Percentiles rank a stretch among this genome's conserved stretches.
These are phyloP conservation scores for Papilio demoleus DNA, from an alignment of 2,888 invertebrate genomes.

Conservation along the genomic window DNA sequence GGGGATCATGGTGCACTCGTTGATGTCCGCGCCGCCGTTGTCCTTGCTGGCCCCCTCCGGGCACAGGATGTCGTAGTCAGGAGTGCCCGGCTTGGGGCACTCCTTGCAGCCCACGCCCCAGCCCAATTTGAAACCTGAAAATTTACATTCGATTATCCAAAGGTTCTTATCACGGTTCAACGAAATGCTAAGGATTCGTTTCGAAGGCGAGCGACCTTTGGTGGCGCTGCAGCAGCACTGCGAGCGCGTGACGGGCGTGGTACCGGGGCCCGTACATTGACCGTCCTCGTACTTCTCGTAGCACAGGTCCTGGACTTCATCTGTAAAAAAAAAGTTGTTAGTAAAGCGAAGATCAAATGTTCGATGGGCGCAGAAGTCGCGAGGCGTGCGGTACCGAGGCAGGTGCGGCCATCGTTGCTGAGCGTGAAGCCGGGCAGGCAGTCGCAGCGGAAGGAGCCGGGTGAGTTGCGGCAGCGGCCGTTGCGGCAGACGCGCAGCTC, in stretches of 20 bases:
- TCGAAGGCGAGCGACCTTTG: conserved; percentile 60
- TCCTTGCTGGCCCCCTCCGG: conserved; percentile 91
- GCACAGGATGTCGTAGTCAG: conserved; percentile 88
- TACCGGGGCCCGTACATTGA: conserved; percentile 90
- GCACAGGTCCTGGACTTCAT: conserved; percentile 92
- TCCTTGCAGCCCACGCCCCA: conserved; percentile 92
- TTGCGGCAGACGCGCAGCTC: conserved; percentile 91
- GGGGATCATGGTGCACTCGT: conserved; percentile 91
- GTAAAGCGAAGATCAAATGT: no score
- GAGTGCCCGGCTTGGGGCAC: conserved; percentile 88
- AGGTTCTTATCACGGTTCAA: not conserved
- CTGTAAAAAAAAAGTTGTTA: conserved; percentile 71
- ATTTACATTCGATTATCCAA: not conserved
- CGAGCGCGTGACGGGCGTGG: conserved; percentile 91
- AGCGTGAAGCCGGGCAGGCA: conserved; percentile 91
- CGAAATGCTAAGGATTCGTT: not conserved
- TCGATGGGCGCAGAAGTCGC: no score
- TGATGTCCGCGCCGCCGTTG: conserved; percentile 92
- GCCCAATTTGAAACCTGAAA: conserved; percentile 86
- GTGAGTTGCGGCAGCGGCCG: conserved; percentile 91
- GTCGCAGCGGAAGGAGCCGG: conserved; percentile 91
- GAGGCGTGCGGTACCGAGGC: conserved; percentile 82
- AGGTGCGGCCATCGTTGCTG: conserved; percentile 90
- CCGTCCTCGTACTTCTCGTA: conserved; percentile 91
- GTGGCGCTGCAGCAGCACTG: conserved; percentile 91